Percentiles rank a stretch among this genome's conserved stretches.
Conservation (phyloP, 1,140 invertebrate genomes). For the Chironomus striatipennis region DNA sequence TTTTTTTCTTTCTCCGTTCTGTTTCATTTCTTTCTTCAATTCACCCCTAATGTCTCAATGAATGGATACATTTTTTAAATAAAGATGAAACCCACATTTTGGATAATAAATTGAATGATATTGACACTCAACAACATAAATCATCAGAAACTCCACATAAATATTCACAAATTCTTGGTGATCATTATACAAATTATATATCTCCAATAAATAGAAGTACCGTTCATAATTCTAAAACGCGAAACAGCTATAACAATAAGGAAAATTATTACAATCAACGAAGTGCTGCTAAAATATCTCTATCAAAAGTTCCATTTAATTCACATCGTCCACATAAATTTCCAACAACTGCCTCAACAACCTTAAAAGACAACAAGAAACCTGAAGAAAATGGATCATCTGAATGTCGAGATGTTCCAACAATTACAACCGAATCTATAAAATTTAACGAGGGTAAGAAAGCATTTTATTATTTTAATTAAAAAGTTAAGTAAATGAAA, state of each 20-base stretch:
- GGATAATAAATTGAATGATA: not conserved
- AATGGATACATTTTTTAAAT: too few relatives aligned
- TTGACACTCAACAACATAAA: not conserved
- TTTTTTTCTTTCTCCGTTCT: not conserved
- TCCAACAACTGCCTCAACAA: not conserved
- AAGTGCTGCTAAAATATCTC: not conserved
- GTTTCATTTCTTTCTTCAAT: not conserved
- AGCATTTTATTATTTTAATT: too few relatives aligned
- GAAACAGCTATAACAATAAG: not conserved
- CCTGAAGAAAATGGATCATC: not conserved
- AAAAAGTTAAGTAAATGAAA: too few relatives aligned
- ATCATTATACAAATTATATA: not conserved
- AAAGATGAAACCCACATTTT: too few relatives aligned
- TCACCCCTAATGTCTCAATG: too few relatives aligned
- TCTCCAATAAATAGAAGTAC: not conserved
- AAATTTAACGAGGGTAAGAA: constrained; percentile 16
- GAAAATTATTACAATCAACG: constrained; percentile 21
- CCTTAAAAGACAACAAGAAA: not conserved
- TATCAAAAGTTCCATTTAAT: not conserved
- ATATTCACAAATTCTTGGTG: constrained; percentile 18
- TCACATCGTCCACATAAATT: not conserved
- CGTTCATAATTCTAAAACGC: not conserved
- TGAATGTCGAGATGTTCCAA: not conserved
- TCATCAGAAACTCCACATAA: not conserved
- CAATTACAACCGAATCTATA: constrained; percentile 7